Conservation (phyloP, 2,797 vertebrate genomes). For the Caiman crocodilus region DNA sequence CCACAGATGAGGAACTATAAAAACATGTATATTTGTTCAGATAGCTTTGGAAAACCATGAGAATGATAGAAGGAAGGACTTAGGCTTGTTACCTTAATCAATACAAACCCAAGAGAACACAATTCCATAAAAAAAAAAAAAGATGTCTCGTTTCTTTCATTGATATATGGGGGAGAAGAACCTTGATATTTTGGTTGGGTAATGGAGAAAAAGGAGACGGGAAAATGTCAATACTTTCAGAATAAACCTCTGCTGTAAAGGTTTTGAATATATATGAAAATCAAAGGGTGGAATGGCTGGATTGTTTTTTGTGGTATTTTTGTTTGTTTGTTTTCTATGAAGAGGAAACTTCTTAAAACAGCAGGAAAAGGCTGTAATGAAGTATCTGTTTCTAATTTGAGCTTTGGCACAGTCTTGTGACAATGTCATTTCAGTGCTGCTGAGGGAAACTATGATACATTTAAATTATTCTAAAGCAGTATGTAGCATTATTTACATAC, state of each 20-base stretch:
- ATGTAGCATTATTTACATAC: neutral
- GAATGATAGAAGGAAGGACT: neutral
- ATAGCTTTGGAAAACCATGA: neutral
- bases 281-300: neutral
- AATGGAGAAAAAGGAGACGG: neutral
- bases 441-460: neutral
- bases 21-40: neutral
- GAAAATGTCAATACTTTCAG: neutral
- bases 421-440: neutral
- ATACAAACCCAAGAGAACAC: constrained; percentile 10
- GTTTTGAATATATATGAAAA: neutral
- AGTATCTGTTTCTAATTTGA: constrained; percentile 41
- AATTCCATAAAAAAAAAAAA: neutral
- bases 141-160: neutral
- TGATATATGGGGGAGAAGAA: neutral
- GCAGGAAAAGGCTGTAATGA: neutral
- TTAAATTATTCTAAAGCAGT: neutral
- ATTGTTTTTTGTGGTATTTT: neutral
- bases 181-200: neutral
- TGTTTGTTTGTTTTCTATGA: neutral
- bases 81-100: neutral
- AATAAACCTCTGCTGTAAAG: neutral
- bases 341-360: neutral
- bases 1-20: neutral
- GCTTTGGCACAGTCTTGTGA: constrained; percentile 13